A percentile compares a stretch with the other conserved stretches of the same genome.
Evolutionary conservation across 2,888 invertebrate species (phyloP).

Genomic region (Metopia argyrocephala): DNA sequence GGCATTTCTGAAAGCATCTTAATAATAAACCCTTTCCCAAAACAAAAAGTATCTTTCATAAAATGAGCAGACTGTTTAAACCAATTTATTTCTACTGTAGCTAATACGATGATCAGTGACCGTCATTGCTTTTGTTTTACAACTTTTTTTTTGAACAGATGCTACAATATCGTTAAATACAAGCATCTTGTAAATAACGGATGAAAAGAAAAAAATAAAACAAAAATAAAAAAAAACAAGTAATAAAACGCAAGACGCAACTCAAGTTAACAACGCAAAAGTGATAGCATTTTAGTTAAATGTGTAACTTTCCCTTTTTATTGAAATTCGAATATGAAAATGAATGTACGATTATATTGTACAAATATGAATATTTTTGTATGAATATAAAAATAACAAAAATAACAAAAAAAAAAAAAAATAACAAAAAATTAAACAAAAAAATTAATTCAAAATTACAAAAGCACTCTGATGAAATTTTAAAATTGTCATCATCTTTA

Average conservation of each 20-base stretch:
- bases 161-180: constrained; percentile 48
- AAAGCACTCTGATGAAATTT: not conserved
- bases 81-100: not conserved
- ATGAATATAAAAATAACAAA: not conserved
- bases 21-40: too few relatives aligned
- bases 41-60: too few relatives aligned
- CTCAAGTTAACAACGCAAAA: constrained; percentile 12
- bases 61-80: too few relatives aligned
- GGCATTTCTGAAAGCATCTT: too few relatives aligned
- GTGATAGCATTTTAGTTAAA: constrained; percentile 57
- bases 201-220: constrained; percentile 21
- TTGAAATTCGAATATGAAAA: constrained; percentile 57
- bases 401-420: not conserved
- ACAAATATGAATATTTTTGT: not conserved
- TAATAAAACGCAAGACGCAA: constrained; percentile 29
- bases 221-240: constrained; percentile 14
- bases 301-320: constrained; percentile 64
- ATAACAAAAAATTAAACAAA: not conserved
- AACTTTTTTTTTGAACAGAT: constrained; percentile 29
- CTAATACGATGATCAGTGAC: not conserved
- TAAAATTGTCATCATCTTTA: constrained; percentile 42
- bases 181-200: constrained; percentile 52
- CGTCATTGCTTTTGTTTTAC: not conserved
- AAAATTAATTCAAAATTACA: not conserved
- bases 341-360: constrained; percentile 23